Percentiles rank a stretch among this genome's conserved stretches.
Conservation (phyloP, 2,888 invertebrate genomes). For the Chaetoderma sp. region DNA sequence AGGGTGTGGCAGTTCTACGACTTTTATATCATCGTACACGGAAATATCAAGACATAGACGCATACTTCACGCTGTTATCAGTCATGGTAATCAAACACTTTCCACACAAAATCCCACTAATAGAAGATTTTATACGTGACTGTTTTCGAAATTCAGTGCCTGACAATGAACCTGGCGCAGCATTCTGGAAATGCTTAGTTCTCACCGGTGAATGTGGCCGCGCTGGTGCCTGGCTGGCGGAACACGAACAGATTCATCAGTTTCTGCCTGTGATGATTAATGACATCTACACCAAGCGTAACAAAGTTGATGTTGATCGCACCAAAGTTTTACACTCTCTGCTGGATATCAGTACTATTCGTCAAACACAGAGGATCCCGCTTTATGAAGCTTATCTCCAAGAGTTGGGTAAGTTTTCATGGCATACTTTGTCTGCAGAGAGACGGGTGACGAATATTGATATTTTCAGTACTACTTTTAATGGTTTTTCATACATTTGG, state of each 20-base stretch:
- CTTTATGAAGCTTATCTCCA: conserved; percentile 14
- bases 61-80: conserved; percentile 36
- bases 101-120: conserved; percentile 26
- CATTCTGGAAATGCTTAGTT: conserved; percentile 40
- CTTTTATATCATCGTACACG: conserved; percentile 34
- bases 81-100: conserved; percentile 37
- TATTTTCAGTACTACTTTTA: too few species aligned
- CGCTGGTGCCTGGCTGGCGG: conserved; percentile 29
- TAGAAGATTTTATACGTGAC: conserved; percentile 35
- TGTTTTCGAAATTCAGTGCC: conserved; percentile 23
- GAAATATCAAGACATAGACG: conserved; percentile 36
- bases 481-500: too few species aligned
- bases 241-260: conserved; percentile 23
- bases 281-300: conserved; percentile 19
- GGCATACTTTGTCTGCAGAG: too few species aligned
- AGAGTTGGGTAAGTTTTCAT: conserved; percentile 29
- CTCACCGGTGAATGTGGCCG: conserved; percentile 34
- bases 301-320: conserved; percentile 25
- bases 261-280: conserved; percentile 32
- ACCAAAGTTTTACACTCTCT: conserved; percentile 15
- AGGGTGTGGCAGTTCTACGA: conserved; percentile 35
- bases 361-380: conserved; percentile 13
- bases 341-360: conserved; percentile 9
- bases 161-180: conserved; percentile 26
- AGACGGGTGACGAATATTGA: too few species aligned